Evolutionary conservation across 2,888 invertebrate genomes (phyloP), one percentile per base, ranked within the genome.

Genomic region (Laothoe populi): DNA sequence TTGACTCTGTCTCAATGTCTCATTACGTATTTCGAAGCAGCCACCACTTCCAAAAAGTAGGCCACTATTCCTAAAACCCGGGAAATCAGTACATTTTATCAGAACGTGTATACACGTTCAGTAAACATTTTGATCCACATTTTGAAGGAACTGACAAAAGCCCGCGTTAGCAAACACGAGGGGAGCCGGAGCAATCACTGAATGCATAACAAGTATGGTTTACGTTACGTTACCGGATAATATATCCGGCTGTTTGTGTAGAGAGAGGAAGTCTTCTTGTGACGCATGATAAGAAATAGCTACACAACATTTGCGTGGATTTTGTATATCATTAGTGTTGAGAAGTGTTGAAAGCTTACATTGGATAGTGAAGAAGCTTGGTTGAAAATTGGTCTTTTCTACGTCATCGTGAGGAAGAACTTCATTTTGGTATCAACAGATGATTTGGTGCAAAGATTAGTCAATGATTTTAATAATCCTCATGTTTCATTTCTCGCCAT

Each of bases 171-270:
- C 68, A 75, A 70, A 74, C 67, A 65, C 62, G 44, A 42, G 57
- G 64, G 68, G 68, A 70, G 66, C 57, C 57, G 64, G 63, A 68
- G 69, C 73, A 80, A 77, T 78, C 75, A 74, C 70, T 65, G 71
- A 73, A 76, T 79, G 77, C 73, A 74, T 77, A 81, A 79, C 73
- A 73, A 75, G 74, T 63, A 61, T 58, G 64, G 63, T 64, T 71
- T 68, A 67, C 60, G 64, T 70, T 66, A 63, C 42, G 42, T 63
- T 63, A 64, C 60, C 19, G 48, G 57, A 44, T 61, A 63, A 61
- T 61, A 53, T 59, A 62, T 62, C 62, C 45, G 62, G 57, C 31
- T 62, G 58, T 62, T 62, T 62, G 58, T 62, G 48, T 45, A 31
- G 45, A 45, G 45, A 45, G 45, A 60, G 57, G 38, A 57, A 57